Percentiles rank a stretch among this genome's conserved stretches.
phyloP scores from a whole-genome alignment of 1,140 invertebrate species.

The Trichogramma pretiosum region DNA sequence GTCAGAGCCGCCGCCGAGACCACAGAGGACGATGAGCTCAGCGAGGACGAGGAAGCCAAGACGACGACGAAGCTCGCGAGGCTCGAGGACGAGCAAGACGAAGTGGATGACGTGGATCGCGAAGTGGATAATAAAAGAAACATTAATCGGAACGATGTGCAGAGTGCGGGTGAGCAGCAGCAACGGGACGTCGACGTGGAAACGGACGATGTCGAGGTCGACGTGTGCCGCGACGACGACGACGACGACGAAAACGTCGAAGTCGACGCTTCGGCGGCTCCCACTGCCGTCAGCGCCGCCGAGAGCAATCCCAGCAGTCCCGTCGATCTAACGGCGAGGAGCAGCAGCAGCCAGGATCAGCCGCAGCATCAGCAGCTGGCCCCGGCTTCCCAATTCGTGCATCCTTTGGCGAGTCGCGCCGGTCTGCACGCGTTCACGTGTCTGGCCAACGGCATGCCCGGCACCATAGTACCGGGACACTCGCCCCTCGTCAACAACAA shows the following conservation, averaged over 20 bases:
- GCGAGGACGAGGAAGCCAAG: slow-evolving; percentile 24
- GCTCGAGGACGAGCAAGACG: slow-evolving; percentile 27
- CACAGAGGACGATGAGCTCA: slow-evolving; percentile 10
- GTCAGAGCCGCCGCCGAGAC: neutral
- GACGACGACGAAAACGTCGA: slow-evolving; percentile 35
- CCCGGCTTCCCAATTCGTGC: too few relatives aligned
- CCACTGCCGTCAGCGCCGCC: slow-evolving; percentile 32
- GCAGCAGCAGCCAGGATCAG: slow-evolving; percentile 12
- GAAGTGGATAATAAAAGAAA: too few relatives aligned
- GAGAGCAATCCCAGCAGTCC: slow-evolving; percentile 41
- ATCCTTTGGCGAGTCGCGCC: slow-evolving; percentile 29
- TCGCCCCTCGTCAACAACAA: slow-evolving; percentile 10
- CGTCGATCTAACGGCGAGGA: slow-evolving; percentile 39
- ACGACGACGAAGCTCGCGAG: slow-evolving; percentile 22
- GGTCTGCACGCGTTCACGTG: slow-evolving; percentile 31
- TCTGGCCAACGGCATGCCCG: slow-evolving; percentile 26
- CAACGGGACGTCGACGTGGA: slow-evolving; percentile 15
- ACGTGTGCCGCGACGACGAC: slow-evolving; percentile 26
- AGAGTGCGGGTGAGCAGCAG: neutral
- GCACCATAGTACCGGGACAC: slow-evolving; percentile 14
- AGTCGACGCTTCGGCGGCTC: slow-evolving; percentile 38
- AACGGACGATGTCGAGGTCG: slow-evolving; percentile 31
- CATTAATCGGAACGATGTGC: slow-evolving; percentile 16
- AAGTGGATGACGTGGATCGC: slow-evolving; percentile 26
- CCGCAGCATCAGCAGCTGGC: too few relatives aligned